A percentile compares a stretch with the other conserved stretches of the same genome.
phyloP scores from a whole-genome alignment of 2,888 invertebrate genomes.

The Blastobasis adustella region DNA sequence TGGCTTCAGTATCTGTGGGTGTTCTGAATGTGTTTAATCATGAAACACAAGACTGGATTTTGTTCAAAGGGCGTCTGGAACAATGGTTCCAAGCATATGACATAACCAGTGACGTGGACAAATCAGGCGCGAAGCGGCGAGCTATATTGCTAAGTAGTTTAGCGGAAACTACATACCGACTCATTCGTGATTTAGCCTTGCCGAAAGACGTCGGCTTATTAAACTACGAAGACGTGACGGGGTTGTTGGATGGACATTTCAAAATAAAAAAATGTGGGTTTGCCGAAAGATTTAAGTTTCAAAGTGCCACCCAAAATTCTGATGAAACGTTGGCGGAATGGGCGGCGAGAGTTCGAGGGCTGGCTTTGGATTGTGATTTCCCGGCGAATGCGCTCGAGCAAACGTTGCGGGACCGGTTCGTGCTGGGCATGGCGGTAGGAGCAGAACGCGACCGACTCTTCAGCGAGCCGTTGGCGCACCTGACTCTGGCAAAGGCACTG shows the following conservation, averaged over 20 bases:
- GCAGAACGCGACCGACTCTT: constrained; percentile 6
- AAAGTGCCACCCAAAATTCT: constrained; percentile 1
- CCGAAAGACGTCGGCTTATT: too few species aligned
- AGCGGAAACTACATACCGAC: not conserved
- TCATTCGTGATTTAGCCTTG: not conserved
- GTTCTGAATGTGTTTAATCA: too few species aligned
- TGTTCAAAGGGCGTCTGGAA: constrained; percentile 1
- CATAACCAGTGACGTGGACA: not conserved
- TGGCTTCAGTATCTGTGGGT: too few species aligned
- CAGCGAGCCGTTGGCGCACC: not conserved
- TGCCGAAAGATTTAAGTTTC: constrained; percentile 5
- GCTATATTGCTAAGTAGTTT: constrained; percentile 4
- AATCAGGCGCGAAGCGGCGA: not conserved
- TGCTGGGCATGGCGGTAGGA: constrained; percentile 6
- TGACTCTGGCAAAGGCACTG: constrained; percentile 10
- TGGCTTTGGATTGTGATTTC: constrained; percentile 6
- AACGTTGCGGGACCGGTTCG: constrained; percentile 4
- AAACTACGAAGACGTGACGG: too few species aligned
- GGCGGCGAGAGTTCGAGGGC: constrained; percentile 7
- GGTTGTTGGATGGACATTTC: constrained; percentile 4
- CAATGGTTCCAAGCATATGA: constrained; percentile 4
- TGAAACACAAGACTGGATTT: not conserved
- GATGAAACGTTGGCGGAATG: constrained; percentile 3
- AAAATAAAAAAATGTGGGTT: not conserved
- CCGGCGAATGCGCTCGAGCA: not conserved